Evolutionary conservation across 2,888 invertebrate species (phyloP).

Genomic region (Chesias legatella): DNA sequence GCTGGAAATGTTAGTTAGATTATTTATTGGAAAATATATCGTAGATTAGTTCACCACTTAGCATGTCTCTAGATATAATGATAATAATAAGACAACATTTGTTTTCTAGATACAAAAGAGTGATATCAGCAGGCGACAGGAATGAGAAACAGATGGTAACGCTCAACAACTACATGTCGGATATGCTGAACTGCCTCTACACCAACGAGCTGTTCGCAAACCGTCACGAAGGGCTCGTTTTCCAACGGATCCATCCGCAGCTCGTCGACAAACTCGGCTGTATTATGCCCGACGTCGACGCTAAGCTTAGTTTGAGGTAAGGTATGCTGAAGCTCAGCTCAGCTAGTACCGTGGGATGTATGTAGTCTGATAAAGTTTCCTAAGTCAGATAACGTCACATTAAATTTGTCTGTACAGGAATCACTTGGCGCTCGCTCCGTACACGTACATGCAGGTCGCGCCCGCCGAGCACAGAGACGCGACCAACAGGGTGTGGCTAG

Average conservation of each 20-base stretch:
- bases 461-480: slow-evolving; percentile 38
- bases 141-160: slow-evolving; percentile 41
- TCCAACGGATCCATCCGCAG: slow-evolving; percentile 52
- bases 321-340: too few relatives aligned
- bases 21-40: too few relatives aligned
- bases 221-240: slow-evolving; percentile 48
- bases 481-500: slow-evolving; percentile 51
- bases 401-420: slow-evolving; percentile 33
- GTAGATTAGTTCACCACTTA: too few relatives aligned
- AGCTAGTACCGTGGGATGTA: too few relatives aligned
- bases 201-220: slow-evolving; percentile 46
- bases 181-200: slow-evolving; percentile 62
- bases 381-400: too few relatives aligned
- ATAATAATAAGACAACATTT: too few relatives aligned
- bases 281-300: slow-evolving; percentile 51
- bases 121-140: slow-evolving; percentile 40
- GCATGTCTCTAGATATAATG: too few relatives aligned
- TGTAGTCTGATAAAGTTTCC: too few relatives aligned
- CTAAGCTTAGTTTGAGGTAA: slow-evolving; percentile 45
- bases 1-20: too few relatives aligned
- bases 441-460: slow-evolving; percentile 47
- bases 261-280: slow-evolving; percentile 47
- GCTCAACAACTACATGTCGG: slow-evolving; percentile 50
- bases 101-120: slow-evolving; percentile 55
- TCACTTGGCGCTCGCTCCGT: slow-evolving; percentile 60